Percentiles rank a stretch among this genome's conserved stretches.
Conservation (phyloP, 2,888 invertebrate species). For the Himalopsyche kuldschensis region DNA sequence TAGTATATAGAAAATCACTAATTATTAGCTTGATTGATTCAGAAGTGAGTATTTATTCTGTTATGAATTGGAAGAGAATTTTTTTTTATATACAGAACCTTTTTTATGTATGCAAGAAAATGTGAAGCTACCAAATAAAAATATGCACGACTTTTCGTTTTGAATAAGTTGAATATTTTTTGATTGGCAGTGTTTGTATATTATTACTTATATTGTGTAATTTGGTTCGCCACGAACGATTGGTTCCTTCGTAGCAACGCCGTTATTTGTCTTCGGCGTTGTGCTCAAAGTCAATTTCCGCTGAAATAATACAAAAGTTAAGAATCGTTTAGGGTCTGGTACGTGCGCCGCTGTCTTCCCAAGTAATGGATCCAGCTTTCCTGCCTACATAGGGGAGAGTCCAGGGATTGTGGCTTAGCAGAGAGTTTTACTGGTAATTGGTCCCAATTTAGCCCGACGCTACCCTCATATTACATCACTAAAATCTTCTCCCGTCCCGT, state of each 20-base stretch:
- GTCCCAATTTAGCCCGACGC: conserved; percentile 40
- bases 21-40: too few species aligned
- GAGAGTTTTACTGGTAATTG: conserved; percentile 41
- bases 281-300: background rate
- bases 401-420: conserved; percentile 38
- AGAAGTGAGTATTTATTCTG: too few species aligned
- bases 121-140: too few species aligned
- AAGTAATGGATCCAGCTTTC: conserved; percentile 25
- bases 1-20: too few species aligned
- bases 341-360: conserved; percentile 19
- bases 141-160: too few species aligned
- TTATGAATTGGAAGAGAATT: too few species aligned
- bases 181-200: too few species aligned
- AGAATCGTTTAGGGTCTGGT: conserved; percentile 15
- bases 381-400: conserved; percentile 20
- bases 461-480: conserved; percentile 39
- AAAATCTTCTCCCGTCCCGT: conserved; percentile 33
- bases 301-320: conserved; percentile 14
- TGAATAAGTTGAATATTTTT: too few species aligned
- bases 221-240: background rate
- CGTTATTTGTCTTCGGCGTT: background rate
- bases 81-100: too few species aligned
- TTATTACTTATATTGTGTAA: too few species aligned
- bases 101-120: too few species aligned
- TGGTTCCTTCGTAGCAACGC: background rate